Conservation (phyloP, 2,113 vertebrate species). For the Halcyon senegalensis region DNA sequence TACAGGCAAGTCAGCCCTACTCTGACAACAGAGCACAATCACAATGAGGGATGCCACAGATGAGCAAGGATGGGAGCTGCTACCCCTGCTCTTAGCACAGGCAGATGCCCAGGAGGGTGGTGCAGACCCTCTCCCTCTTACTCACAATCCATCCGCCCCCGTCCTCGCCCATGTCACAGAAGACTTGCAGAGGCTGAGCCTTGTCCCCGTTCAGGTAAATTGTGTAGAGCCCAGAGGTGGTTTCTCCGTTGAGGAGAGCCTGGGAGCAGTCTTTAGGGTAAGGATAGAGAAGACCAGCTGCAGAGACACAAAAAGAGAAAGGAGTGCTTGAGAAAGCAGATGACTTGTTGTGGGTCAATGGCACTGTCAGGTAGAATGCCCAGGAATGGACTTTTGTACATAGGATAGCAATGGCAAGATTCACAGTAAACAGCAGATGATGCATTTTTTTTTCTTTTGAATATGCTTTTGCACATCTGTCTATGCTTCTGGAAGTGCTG, state of each 20-base stretch:
- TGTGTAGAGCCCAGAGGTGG: constrained; percentile 86
- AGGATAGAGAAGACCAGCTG: constrained; percentile 90
- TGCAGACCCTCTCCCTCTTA: background rate
- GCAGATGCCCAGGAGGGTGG: rapidly evolving
- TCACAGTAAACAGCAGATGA: background rate
- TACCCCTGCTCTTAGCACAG: background rate
- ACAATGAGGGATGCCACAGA: no score
- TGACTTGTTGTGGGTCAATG: background rate
- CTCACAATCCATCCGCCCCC: constrained; percentile 98
- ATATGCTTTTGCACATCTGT: background rate
- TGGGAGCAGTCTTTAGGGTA: constrained; percentile 95
- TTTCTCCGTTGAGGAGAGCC: constrained; percentile 91
- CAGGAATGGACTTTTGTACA: background rate
- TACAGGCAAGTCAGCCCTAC: background rate
- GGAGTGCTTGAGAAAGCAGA: background rate
- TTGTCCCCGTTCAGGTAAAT: constrained; percentile 89
- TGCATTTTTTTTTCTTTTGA: background rate
- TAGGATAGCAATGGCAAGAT: background rate
- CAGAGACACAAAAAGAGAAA: background rate
- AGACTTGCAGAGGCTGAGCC: constrained; percentile 87
- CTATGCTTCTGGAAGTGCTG: background rate
- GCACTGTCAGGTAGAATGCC: background rate
- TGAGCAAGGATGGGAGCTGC: background rate
- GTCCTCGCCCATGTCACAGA: constrained; percentile 93
- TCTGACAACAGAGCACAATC: background rate